A percentile compares a stretch with the other conserved stretches of the same genome.
These are phyloP conservation scores for Xanthia togata DNA, from an alignment of 2,888 invertebrate species.

Conservation along the genomic window DNA sequence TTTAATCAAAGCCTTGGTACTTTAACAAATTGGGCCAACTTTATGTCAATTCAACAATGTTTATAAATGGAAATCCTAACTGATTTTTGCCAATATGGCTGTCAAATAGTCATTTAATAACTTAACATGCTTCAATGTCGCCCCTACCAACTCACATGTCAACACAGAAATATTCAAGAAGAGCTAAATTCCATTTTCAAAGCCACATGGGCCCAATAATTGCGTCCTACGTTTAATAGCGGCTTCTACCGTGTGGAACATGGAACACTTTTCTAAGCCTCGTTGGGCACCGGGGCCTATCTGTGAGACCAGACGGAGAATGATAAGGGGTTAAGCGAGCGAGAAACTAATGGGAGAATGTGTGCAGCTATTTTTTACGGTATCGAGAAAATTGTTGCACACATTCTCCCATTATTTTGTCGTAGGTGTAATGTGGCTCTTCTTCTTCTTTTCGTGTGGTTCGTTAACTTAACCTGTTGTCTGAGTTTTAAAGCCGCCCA, in stretches of 20 bases:
- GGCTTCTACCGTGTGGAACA: conserved; percentile 32
- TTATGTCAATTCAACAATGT: neutral
- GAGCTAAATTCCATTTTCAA: conserved; percentile 51
- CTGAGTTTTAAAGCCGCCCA: no score
- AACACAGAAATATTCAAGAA: conserved; percentile 29
- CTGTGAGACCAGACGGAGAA: conserved; percentile 46
- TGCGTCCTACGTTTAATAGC: conserved; percentile 46
- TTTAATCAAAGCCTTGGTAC: neutral
- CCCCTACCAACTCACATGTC: conserved; percentile 4
- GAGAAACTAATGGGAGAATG: conserved; percentile 37
- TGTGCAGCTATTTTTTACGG: conserved; percentile 19
- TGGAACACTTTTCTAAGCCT: conserved; percentile 58
- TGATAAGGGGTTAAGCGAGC: conserved; percentile 57
- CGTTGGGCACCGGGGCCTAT: conserved; percentile 53
- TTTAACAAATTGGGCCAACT: neutral
- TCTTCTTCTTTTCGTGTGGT: no score
- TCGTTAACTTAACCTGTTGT: no score
- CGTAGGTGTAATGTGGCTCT: neutral
- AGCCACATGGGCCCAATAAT: conserved; percentile 50
- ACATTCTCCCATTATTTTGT: no score
- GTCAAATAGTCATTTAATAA: conserved; percentile 13
- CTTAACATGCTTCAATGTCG: neutral
- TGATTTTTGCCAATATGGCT: neutral
- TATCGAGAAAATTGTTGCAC: conserved; percentile 24
- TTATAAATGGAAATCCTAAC: neutral